Evolutionary conservation across 2,888 invertebrate genomes (phyloP), one percentile per base, ranked within the genome.

Genomic region (Eristalinus sepulchralis): DNA sequence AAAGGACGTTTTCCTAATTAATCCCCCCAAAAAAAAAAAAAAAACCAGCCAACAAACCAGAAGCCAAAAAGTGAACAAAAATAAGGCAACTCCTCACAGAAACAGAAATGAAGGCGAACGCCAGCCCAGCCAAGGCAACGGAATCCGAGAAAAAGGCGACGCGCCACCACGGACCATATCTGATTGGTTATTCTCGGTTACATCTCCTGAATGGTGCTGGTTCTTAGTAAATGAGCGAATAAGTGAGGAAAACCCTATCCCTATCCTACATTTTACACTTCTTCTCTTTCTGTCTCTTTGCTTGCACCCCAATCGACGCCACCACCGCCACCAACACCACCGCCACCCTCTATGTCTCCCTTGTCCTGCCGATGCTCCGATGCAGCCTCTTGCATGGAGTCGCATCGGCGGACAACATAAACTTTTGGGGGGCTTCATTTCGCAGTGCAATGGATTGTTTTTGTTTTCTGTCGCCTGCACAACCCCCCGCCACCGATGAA

Each of bases 131-230:
- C 39, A 39, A 5, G 8, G 24, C 3, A 67, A 1, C 2, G 55
- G 55, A 10, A 68, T 20, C 3, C 11, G 5, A 47, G 24, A 10
- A 10, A n/a, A 36, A 66, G 13, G 3, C 17, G 5, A 47, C 17
- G 47, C 47, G 39, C 39, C 39, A 39, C 24, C 47, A 60, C 55
- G 34, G 63, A 71, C 31, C 22, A 78, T 64, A 57, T 68, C 78
- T 83, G 83, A 83, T 83, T 83, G 83, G 78, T 72, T 72, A 83
- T 78, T 78, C 39, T 34, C 36, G 62, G 36, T 57, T 55, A 67
- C 57, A 70, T 75, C 63, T 39, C 63, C n/a, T 36, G 34, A 66
- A 72, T 66, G 75, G 81, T 68, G 63, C 55, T 39, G 13, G 17
- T 36, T 53, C 59, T 71, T 66, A 60, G 64, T 70, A 70, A 82